Percentiles rank a stretch among this genome's conserved stretches.
Evolutionary conservation across 2,888 invertebrate species (phyloP).

Genomic region (Brachylomia viminalis): DNA sequence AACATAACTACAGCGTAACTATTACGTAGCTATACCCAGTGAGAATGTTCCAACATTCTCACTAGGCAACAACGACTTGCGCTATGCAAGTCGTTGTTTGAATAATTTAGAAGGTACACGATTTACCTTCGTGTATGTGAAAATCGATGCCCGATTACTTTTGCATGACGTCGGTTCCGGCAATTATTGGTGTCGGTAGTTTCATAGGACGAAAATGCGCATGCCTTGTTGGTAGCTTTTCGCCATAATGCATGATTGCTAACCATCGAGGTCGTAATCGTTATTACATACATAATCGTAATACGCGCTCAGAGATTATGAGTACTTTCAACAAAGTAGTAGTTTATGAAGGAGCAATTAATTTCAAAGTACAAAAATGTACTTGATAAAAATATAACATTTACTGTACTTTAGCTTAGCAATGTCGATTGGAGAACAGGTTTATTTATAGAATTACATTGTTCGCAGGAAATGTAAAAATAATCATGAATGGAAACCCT

Average conservation of each 20-base stretch:
- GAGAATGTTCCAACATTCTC: too few relatives aligned
- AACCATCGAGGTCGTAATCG: neutral
- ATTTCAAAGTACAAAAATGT: constrained; percentile 6
- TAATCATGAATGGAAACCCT: constrained; percentile 52
- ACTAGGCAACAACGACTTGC: too few relatives aligned
- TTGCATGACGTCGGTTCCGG: neutral
- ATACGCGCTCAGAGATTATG: neutral
- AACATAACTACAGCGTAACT: too few relatives aligned
- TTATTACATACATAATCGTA: neutral
- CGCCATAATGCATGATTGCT: neutral
- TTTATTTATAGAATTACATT: constrained; percentile 49
- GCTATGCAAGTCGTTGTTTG: neutral
- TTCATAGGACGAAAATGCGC: neutral
- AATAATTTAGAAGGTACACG: constrained; percentile 11
- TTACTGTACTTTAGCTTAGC: constrained; percentile 43
- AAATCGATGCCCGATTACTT: neutral
- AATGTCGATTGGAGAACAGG: constrained; percentile 52
- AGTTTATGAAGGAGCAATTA: constrained; percentile 27
- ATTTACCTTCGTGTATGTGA: neutral
- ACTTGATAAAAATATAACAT: constrained; percentile 44
- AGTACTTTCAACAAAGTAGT: constrained; percentile 6
- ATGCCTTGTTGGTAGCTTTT: neutral
- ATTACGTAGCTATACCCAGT: too few relatives aligned
- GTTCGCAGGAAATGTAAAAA: constrained; percentile 56
- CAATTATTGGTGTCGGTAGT: neutral